phyloP scores from a whole-genome alignment of 2,797 vertebrate genomes.

The Hylomyscus alleni region DNA sequence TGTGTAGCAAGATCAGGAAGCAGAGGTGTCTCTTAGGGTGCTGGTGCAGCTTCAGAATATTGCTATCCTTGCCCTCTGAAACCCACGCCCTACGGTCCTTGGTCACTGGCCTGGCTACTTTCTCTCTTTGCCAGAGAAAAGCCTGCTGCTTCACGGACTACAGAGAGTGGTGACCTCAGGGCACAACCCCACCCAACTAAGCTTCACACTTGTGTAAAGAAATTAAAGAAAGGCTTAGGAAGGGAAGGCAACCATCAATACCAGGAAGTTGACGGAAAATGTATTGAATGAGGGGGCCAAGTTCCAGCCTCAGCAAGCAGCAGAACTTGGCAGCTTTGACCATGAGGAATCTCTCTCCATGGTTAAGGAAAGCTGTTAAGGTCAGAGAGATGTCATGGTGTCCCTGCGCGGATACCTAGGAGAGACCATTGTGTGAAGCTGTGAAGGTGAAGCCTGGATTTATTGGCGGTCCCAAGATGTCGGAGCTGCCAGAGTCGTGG shows the following conservation, averaged over 20 bases:
- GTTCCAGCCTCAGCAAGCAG: background rate
- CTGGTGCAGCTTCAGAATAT: background rate
- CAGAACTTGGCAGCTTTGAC: background rate
- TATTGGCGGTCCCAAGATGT: background rate
- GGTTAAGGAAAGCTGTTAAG: background rate
- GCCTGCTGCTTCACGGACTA: background rate
- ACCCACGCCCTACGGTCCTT: background rate
- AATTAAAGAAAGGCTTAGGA: background rate
- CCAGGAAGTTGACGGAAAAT: background rate
- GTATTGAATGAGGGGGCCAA: background rate
- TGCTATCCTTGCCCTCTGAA: background rate
- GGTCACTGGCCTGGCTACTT: background rate
- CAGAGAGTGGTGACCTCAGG: background rate
- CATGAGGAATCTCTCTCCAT: background rate
- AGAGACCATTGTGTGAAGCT: background rate
- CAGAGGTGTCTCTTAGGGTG: background rate
- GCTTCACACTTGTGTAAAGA: background rate
- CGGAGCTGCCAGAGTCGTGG: background rate
- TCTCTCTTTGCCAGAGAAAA: background rate
- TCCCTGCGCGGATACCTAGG: background rate
- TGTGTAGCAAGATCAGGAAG: background rate
- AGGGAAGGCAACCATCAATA: background rate
- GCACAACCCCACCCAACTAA: background rate
- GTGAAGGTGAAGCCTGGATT: background rate
- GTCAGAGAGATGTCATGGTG: background rate